Base-by-base conservation (phyloP, 2,888 invertebrate species). In the Macaria liturata region DNA sequence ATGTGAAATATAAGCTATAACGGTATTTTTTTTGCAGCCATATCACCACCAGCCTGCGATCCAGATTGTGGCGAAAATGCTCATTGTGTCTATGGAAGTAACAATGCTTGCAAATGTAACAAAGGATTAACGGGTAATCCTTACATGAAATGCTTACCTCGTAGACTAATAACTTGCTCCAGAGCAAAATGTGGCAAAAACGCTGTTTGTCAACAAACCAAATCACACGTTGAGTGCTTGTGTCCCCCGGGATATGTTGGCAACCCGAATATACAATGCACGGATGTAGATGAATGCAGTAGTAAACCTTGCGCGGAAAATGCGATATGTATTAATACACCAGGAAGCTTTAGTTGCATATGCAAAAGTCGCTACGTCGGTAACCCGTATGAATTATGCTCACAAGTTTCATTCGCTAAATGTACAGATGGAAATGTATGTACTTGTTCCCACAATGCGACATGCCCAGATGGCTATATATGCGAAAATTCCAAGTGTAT, bases 251-350 rank as follows among this genome's bases (percentile, higher is more conserved):
- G 98, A 32, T 97, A 95, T 76, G 93, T 95, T 58, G 98, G 98
- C 66, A 98, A 98, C 88, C 96, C 98, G 0, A 97, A 96, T 78
- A 94, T 97, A 58, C 94, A 94, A 66, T 98, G 98, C 78, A 94
- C 94, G 71, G 97, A 97, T 77, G 94, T 97, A 52, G 95, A 97
- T 75, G 97, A 97, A 86, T 97, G 97, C 76, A 92, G 91, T 61
- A 94, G 94, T 65, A 95, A 95, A 72, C 96, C 96, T 0, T 97
- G 97, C 75, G 97, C 96, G 5, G 93, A 94, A 72, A 96, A 97
- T 80, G 97, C 98, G 0, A 95, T 95, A 46, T 98, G 98, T 77
- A 95, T 98, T 65, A 98, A 98, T 80, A 96, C 96, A 0, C 94
- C 95, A 9, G 98, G 98, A 53, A 95, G 96, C 71, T 98, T 95